phyloP scores from a whole-genome alignment of 2,797 vertebrate species.

The Gobio occitaniae region DNA sequence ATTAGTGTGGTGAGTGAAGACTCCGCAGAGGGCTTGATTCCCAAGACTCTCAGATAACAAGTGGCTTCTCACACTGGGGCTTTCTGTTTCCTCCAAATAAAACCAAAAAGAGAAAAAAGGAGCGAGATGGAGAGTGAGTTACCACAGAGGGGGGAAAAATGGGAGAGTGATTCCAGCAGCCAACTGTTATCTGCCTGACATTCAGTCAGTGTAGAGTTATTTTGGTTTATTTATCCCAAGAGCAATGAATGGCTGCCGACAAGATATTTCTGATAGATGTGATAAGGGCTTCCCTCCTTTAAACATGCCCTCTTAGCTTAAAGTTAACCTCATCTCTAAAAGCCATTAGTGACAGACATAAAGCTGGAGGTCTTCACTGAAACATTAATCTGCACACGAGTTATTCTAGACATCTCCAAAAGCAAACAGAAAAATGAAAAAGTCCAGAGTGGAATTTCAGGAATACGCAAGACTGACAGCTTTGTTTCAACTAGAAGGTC shows the following conservation, averaged over 20 bases:
- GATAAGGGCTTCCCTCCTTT: constrained; percentile 85
- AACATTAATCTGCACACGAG: constrained; percentile 75
- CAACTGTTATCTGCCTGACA: constrained; percentile 79
- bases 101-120: constrained; percentile 73
- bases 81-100: constrained; percentile 84
- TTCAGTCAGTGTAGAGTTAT: constrained; percentile 72
- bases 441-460: constrained; percentile 43
- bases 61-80: constrained; percentile 84
- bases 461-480: constrained; percentile 11
- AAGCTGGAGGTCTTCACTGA: constrained; percentile 81
- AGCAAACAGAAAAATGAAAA: constrained; percentile 40
- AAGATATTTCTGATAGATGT: constrained; percentile 86
- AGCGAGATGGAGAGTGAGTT: constrained; percentile 57
- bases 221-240: constrained; percentile 80
- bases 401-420: constrained; percentile 50
- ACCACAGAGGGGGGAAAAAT: constrained; percentile 32
- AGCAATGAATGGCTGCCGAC: constrained; percentile 88
- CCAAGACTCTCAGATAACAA: constrained; percentile 99
- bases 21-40: constrained; percentile 90
- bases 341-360: constrained; percentile 85
- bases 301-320: constrained; percentile 73
- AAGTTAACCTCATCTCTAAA: constrained; percentile 80
- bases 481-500: not conserved
- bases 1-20: constrained; percentile 98
- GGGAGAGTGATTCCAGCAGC: constrained; percentile 77